These are phyloP conservation scores for Pantherophis guttatus DNA, from an alignment of 2,113 vertebrate species.

Conservation along the genomic window DNA sequence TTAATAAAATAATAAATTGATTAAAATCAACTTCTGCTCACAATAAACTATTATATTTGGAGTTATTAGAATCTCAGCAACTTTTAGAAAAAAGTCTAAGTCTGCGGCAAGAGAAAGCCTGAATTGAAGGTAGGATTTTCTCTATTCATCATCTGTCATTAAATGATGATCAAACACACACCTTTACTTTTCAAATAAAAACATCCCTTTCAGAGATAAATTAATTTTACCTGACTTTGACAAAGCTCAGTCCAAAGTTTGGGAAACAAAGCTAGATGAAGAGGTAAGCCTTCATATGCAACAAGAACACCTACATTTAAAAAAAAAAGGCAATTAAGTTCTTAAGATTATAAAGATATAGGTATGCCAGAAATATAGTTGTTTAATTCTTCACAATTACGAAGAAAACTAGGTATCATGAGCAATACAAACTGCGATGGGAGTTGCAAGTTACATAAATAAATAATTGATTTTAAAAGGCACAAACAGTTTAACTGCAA, in stretches of 20 bases:
- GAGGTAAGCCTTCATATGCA: conserved; percentile 95
- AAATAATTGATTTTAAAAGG: background rate
- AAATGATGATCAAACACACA: background rate
- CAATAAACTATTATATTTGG: background rate
- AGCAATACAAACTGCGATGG: background rate
- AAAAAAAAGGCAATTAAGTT: conserved; percentile 41
- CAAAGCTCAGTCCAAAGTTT: conserved; percentile 97
- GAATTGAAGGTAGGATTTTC: background rate
- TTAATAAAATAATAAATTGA: background rate
- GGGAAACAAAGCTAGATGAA: conserved; percentile 93
- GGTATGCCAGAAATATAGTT: background rate
- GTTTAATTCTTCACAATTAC: background rate
- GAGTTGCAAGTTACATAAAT: background rate
- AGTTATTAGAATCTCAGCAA: background rate
- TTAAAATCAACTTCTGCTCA: background rate
- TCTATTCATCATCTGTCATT: background rate
- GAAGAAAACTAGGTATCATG: background rate
- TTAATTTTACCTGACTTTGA: conserved; percentile 87
- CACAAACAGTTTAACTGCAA: background rate
- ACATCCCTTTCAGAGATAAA: conserved; percentile 1
- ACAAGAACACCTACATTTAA: conserved; percentile 88
- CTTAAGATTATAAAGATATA: background rate
- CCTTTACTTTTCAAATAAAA: background rate
- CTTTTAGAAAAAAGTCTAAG: background rate
- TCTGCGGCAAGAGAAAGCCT: background rate